Conservation (phyloP, 2,888 invertebrate species). For the Blera fallax region DNA sequence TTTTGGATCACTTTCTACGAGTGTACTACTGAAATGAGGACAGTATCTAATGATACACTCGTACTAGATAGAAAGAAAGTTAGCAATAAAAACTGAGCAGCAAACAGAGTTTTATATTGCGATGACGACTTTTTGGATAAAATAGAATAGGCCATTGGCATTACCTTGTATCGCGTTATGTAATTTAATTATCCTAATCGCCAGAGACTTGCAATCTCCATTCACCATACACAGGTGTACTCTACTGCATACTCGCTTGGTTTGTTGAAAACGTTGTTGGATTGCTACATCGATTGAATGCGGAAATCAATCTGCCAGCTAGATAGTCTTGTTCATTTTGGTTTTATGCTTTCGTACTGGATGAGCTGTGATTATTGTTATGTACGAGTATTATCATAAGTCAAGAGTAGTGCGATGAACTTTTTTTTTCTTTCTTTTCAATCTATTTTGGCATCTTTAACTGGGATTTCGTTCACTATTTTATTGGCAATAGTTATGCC, state of each 20-base stretch:
- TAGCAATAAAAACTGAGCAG: conserved; percentile 27
- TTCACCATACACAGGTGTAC: conserved; percentile 48
- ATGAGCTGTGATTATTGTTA: conserved; percentile 31
- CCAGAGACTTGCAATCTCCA: conserved; percentile 27
- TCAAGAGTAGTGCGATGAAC: conserved; percentile 28
- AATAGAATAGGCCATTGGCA: conserved; percentile 47
- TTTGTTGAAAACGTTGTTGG: background rate
- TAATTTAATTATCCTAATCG: conserved; percentile 69
- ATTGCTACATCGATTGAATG: conserved; percentile 63
- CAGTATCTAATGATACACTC: background rate
- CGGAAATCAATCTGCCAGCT: conserved; percentile 68
- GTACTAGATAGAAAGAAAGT: background rate
- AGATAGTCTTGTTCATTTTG: conserved; percentile 48
- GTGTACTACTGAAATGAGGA: background rate
- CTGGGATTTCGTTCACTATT: background rate
- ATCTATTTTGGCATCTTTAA: background rate
- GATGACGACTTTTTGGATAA: conserved; percentile 25
- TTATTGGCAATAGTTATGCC: background rate
- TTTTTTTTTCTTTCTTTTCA: background rate
- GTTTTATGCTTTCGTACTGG: conserved; percentile 25
- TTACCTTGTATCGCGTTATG: conserved; percentile 53
- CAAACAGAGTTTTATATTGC: conserved; percentile 7
- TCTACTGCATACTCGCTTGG: conserved; percentile 40
- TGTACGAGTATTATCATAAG: conserved; percentile 2
- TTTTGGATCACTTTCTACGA: conserved; percentile 27